Base-by-base conservation (phyloP, 2,888 invertebrate genomes). In the Lasius platythorax region DNA sequence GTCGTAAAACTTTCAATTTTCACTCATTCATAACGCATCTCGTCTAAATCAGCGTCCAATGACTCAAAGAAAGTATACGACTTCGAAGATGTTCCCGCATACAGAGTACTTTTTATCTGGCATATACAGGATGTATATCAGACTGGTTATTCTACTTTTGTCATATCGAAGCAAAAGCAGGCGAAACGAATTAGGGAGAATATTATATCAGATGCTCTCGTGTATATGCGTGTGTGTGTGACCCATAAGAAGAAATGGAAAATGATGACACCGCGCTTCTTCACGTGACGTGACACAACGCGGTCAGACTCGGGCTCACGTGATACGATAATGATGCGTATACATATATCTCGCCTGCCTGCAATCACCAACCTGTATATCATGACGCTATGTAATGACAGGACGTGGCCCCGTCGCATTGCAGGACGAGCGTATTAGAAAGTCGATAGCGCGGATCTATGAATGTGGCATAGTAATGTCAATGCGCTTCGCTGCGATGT, bases 391-490 rank as follows among this genome's bases (percentile, higher is more conserved):
- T 53, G n/a, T 78, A 82, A 82, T 78, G 78, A 82, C 53, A 63
- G 37, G 40, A 56, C 73, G 6, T 37, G 74, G 64, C 40, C 50
- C 30, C 82, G 64, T n/a, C 40, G 33, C 53, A 64, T 64, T 78
- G 79, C 79, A 64, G 40, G 82, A 79, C 30, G 78, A 66, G 79
- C 3, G 64, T 76, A 76, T 82, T 82, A 82, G 82, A 82, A 82
- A 82, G 82, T 82, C 40, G 82, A 82, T 76, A 82, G 53, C 43
- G 9, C 63, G 63, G 64, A 82, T 82, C 64, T 78, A 61, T 76
- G 79, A 82, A 82, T 82, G 56, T 43, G 79, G 79, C 82, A 76
- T 76, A 82, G 63, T 64, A 81, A 50, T 76, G 78, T 76, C 81
- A 82, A 82, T 53, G 82, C 30, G 43, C 53, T 23, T 56, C 50